phyloP scores from a whole-genome alignment of 2,797 vertebrate species.

The Ispidina lecontei region DNA sequence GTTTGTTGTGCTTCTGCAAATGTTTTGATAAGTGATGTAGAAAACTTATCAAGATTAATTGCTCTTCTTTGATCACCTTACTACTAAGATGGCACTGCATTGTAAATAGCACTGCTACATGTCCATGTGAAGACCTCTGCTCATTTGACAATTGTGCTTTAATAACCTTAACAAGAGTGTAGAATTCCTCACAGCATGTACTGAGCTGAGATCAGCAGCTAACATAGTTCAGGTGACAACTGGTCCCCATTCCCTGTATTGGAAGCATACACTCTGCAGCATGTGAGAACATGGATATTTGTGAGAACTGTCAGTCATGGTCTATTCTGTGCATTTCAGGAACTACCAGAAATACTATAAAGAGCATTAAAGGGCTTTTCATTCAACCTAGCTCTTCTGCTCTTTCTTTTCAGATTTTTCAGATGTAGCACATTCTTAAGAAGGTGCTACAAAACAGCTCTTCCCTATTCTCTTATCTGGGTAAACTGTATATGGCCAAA shows the following conservation, averaged over 20 bases:
- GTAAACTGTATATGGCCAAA: background rate
- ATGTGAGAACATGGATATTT: rapidly evolving
- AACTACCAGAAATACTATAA: background rate
- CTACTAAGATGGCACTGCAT: background rate
- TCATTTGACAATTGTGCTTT: background rate
- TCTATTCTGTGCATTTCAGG: background rate
- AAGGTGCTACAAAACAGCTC: background rate
- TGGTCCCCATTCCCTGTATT: rapidly evolving
- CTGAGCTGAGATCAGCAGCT: background rate
- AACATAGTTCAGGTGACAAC: background rate
- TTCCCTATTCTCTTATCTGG: background rate
- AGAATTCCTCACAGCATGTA: background rate
- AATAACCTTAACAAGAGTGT: background rate
- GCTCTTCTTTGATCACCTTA: background rate
- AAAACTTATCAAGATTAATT: background rate
- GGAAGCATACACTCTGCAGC: background rate
- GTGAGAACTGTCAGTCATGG: background rate
- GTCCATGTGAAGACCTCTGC: background rate
- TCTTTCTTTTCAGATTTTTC: background rate
- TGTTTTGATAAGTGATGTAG: background rate
- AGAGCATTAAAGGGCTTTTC: background rate
- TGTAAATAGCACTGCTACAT: background rate
- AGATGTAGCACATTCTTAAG: background rate
- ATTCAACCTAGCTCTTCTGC: background rate
- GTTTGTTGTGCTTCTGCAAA: background rate